Evolutionary conservation across 2,888 invertebrate genomes (phyloP).

Genomic region (Lacanobia wlatinum): DNA sequence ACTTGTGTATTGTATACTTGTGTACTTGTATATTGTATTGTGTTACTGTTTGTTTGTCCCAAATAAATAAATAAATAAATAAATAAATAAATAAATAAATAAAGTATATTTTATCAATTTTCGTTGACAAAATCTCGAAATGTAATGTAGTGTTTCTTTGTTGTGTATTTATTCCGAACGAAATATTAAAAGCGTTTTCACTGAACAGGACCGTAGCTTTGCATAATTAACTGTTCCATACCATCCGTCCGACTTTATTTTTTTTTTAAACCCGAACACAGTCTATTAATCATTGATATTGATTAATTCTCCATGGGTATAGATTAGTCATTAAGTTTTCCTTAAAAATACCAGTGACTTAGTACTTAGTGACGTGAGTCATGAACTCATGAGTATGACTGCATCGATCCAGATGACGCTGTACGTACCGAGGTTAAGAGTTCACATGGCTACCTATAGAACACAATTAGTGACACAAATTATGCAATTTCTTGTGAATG

Average conservation of each 20-base stretch:
- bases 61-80: too few relatives aligned
- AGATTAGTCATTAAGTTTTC: conserved; percentile 38
- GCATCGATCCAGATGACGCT: conserved; percentile 17
- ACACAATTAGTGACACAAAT: neutral
- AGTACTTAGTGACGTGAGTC: conserved; percentile 32
- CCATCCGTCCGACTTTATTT: conserved; percentile 11
- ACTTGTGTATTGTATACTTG: neutral
- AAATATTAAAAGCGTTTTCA: conserved; percentile 2
- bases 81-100: too few relatives aligned
- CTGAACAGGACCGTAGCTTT: conserved; percentile 4
- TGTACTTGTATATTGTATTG: too few relatives aligned
- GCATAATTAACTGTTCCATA: conserved; percentile 16
- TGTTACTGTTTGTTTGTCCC: too few relatives aligned
- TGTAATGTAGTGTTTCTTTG: neutral
- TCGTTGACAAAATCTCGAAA: conserved; percentile 7
- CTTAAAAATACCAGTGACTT: conserved; percentile 9
- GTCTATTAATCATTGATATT: conserved; percentile 38
- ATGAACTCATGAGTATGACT: conserved; percentile 18
- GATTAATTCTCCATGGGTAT: conserved; percentile 2
- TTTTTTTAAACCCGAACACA: conserved; percentile 11
- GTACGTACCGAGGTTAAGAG: conserved; percentile 15
- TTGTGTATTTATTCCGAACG: conserved; percentile 8
- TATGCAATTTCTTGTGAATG: neutral
- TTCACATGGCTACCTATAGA: conserved; percentile 12
- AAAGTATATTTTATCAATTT: conserved; percentile 9